Conservation (phyloP, 2,888 invertebrate genomes). For the Lepidonotus clava region DNA sequence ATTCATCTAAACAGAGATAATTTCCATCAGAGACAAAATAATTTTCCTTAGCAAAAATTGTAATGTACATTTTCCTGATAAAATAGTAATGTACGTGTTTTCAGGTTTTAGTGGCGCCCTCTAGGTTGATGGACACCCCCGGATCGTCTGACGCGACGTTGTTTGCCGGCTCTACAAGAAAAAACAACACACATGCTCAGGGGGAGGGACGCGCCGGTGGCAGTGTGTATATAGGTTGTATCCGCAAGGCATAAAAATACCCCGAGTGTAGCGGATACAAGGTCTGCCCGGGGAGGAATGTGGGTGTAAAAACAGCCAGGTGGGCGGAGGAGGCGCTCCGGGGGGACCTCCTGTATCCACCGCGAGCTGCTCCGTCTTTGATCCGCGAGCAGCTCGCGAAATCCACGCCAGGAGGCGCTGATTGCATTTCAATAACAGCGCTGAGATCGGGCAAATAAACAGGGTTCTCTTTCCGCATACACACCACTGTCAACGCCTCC, state of each 20-base stretch:
- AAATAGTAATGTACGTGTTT: no score
- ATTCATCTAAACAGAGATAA: no score
- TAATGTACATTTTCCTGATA: no score
- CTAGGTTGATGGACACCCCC: constrained; percentile 7
- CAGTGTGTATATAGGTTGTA: constrained; percentile 38
- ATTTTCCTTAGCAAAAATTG: no score
- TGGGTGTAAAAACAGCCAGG: constrained; percentile 42
- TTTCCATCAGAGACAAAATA: no score
- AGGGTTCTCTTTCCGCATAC: constrained; percentile 9
- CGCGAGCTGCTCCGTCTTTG: neutral
- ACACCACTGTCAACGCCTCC: no score
- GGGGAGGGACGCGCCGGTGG: no score
- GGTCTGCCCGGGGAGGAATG: constrained; percentile 40
- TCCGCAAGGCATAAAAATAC: constrained; percentile 50
- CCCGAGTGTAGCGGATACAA: constrained; percentile 49
- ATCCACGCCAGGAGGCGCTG: neutral
- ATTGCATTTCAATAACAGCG: constrained; percentile 38
- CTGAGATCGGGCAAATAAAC: constrained; percentile 42
- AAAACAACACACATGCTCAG: constrained; percentile 14
- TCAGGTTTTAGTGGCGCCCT: no score
- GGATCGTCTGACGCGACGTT: neutral
- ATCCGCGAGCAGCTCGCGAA: neutral
- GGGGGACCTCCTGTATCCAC: constrained; percentile 38
- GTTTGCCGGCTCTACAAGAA: constrained; percentile 37
- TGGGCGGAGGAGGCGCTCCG: neutral